These are phyloP conservation scores for Acipenser ruthenus DNA, from an alignment of 2,797 vertebrate species.

Conservation along the genomic window DNA sequence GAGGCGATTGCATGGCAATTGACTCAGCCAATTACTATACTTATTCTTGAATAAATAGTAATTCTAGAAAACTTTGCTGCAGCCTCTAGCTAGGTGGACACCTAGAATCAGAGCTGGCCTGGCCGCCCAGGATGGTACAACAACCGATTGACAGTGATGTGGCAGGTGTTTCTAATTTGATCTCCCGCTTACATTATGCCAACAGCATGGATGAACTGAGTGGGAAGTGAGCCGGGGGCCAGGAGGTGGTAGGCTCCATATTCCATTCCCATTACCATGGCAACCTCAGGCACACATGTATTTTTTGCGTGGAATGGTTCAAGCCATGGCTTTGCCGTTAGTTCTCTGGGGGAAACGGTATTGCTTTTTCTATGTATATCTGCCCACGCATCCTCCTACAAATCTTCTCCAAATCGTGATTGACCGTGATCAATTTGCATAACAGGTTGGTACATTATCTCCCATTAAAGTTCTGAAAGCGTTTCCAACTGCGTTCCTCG, in stretches of 20 bases:
- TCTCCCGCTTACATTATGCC: too few relatives aligned
- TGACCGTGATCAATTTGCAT: too few relatives aligned
- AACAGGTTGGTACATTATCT: too few relatives aligned
- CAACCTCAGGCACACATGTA: conserved; percentile 29
- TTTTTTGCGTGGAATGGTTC: conserved; percentile 22
- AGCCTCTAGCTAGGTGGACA: neutral
- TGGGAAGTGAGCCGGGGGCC: neutral
- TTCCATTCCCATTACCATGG: conserved; percentile 40
- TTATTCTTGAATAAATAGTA: neutral
- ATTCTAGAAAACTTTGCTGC: neutral
- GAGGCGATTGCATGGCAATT: too few relatives aligned
- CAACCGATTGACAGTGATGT: neutral
- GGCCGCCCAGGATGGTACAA: neutral
- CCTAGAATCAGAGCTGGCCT: neutral
- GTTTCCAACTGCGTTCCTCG: too few relatives aligned
- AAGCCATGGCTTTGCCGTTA: conserved; percentile 17
- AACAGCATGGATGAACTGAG: neutral
- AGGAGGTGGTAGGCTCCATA: conserved; percentile 11
- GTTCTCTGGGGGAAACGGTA: conserved; percentile 26
- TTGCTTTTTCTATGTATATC: conserved; percentile 36
- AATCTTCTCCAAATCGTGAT: too few relatives aligned
- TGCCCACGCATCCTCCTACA: conserved; percentile 46
- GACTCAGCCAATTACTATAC: too few relatives aligned
- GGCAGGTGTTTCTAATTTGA: neutral
- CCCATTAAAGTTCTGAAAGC: too few relatives aligned